Conservation (phyloP, 1,140 invertebrate species). For the Drosophila melanica region DNA sequence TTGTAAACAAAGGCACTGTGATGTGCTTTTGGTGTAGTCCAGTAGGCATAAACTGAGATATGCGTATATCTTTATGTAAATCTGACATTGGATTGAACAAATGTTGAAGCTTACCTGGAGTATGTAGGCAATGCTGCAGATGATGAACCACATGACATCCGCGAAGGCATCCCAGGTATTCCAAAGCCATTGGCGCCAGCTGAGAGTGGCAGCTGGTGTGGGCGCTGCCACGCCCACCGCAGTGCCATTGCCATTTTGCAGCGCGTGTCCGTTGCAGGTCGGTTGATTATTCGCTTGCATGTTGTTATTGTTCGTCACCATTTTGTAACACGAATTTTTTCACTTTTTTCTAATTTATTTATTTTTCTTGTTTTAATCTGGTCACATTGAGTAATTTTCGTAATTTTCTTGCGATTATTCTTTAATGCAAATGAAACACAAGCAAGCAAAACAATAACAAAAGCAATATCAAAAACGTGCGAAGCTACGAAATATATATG, state of each 20-base stretch:
- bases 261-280: slow-evolving; percentile 51
- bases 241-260: slow-evolving; percentile 56
- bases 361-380: slow-evolving; percentile 35
- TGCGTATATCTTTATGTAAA: not conserved
- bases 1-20: slow-evolving; percentile 28
- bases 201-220: not conserved
- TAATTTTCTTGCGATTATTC: slow-evolving; percentile 36
- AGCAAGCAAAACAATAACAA: slow-evolving; percentile 47
- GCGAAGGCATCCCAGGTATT: slow-evolving; percentile 84
- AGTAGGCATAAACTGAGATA: not conserved
- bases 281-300: slow-evolving; percentile 28
- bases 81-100: slow-evolving; percentile 10
- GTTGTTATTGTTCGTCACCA: slow-evolving; percentile 75
- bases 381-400: slow-evolving; percentile 42
- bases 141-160: slow-evolving; percentile 87
- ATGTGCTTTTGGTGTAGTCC: slow-evolving; percentile 13
- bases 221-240: slow-evolving; percentile 24
- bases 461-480: slow-evolving; percentile 28
- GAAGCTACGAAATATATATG: slow-evolving; percentile 36
- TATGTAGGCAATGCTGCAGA: slow-evolving; percentile 86
- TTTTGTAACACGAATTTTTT: slow-evolving; percentile 41
- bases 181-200: slow-evolving; percentile 67
- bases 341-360: slow-evolving; percentile 21
- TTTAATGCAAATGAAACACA: slow-evolving; percentile 57
- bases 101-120: slow-evolving; percentile 63